These are phyloP conservation scores for Platyscapa corneri DNA, from an alignment of 1,140 invertebrate genomes.

Conservation along the genomic window DNA sequence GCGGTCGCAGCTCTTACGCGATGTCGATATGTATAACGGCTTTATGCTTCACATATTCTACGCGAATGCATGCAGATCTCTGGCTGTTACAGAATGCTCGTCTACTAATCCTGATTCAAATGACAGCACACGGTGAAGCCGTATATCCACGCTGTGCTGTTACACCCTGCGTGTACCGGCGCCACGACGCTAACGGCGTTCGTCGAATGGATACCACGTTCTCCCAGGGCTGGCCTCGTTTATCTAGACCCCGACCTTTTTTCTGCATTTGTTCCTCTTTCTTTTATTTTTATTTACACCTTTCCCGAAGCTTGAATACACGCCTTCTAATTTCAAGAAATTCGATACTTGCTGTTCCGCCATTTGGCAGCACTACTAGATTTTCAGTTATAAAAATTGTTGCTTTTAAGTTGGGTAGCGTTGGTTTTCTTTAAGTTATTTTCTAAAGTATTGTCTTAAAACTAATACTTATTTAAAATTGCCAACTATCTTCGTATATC, in stretches of 20 bases:
- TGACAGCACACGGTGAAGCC: slow-evolving; percentile 67
- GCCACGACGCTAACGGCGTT: slow-evolving; percentile 4
- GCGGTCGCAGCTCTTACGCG: not conserved
- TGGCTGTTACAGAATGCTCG: slow-evolving; percentile 35
- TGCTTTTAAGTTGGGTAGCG: no score
- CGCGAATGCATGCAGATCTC: slow-evolving; percentile 19
- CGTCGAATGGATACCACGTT: slow-evolving; percentile 47
- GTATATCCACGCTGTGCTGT: slow-evolving; percentile 50
- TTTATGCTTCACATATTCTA: slow-evolving; percentile 1
- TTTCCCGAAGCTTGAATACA: no score
- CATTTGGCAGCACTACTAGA: no score
- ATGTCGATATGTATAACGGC: not conserved
- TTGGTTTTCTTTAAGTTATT: no score
- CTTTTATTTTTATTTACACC: not conserved
- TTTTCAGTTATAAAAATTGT: no score
- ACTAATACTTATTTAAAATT: no score
- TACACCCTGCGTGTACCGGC: slow-evolving; percentile 1
- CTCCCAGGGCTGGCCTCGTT: slow-evolving; percentile 42
- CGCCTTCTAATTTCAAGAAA: no score
- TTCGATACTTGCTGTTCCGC: no score
- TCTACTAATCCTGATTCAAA: slow-evolving; percentile 65
- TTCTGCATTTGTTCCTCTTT: not conserved
- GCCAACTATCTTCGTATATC: no score
- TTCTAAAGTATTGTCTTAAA: no score
- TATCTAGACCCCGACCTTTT: not conserved